These are phyloP conservation scores for Cerastis leucographa DNA, from an alignment of 2,888 invertebrate genomes.

Conservation along the genomic window DNA sequence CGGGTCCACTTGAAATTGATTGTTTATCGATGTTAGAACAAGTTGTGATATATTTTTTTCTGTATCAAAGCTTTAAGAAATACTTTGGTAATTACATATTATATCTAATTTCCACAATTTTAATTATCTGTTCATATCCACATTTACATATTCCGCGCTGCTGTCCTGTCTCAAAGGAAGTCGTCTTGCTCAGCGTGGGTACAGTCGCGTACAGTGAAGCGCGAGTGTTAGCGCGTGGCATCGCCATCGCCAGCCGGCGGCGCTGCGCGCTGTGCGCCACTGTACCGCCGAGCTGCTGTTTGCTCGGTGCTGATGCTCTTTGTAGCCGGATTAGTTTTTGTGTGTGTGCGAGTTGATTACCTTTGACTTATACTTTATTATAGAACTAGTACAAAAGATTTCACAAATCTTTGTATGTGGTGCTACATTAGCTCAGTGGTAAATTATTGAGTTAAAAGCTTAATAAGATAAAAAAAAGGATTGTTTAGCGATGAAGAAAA, in stretches of 20 bases:
- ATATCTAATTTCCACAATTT: not conserved
- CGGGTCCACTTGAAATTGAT: too few species aligned
- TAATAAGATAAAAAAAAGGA: not conserved
- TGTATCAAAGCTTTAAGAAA: not conserved
- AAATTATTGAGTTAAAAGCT: not conserved
- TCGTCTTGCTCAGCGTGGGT: conserved; percentile 3
- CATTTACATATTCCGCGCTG: not conserved
- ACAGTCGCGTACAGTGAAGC: conserved; percentile 15
- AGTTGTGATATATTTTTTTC: too few species aligned
- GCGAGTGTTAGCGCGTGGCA: conserved; percentile 7
- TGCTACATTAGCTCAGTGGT: not conserved
- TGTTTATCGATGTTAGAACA: too few species aligned
- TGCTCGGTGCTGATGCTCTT: conserved; percentile 15
- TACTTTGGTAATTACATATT: not conserved
- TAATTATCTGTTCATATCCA: conserved; percentile 2
- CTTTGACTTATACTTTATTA: too few species aligned
- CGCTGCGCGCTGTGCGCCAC: conserved; percentile 5
- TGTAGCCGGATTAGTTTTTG: conserved; percentile 15
- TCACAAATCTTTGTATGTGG: not conserved
- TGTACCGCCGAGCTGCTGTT: conserved; percentile 9
- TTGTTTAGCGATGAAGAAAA: not conserved
- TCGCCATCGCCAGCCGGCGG: too few species aligned
- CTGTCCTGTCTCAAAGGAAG: conserved; percentile 24
- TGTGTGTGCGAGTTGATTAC: too few species aligned
- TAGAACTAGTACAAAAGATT: not conserved